These are phyloP conservation scores for Pristionchus maxplancki DNA, from an alignment of 2,888 invertebrate species.

Conservation along the genomic window DNA sequence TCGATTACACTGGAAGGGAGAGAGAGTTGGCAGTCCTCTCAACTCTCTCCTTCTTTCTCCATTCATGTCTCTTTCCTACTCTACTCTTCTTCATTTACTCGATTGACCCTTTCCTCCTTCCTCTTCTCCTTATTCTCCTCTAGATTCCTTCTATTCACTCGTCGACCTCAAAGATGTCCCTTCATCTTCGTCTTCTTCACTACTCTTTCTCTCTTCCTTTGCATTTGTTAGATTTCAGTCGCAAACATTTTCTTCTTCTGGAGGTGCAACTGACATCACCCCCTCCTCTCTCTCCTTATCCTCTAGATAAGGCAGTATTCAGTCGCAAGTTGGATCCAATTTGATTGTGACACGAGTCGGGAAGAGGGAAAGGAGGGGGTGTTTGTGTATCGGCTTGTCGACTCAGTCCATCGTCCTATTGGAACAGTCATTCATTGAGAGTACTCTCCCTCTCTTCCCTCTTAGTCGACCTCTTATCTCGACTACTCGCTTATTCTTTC, in stretches of 20 bases:
- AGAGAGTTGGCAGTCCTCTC: constrained; percentile 8
- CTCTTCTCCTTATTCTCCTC: background rate
- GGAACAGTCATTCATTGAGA: constrained; percentile 24
- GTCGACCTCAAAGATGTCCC: background rate
- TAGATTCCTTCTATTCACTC: constrained; percentile 2
- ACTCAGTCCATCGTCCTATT: background rate
- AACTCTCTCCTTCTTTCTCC: background rate
- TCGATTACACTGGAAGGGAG: constrained; percentile 25
- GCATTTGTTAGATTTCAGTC: constrained; percentile 8
- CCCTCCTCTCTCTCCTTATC: background rate
- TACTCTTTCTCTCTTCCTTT: background rate
- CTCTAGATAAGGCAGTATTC: background rate
- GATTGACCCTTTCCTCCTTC: background rate
- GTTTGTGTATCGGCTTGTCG: constrained; percentile 13
- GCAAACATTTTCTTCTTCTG: background rate
- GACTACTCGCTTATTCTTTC: constrained; percentile 26
- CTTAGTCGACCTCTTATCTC: background rate
- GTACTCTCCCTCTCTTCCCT: constrained; percentile 17
- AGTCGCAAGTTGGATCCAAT: background rate
- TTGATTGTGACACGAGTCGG: background rate
- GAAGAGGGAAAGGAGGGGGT: background rate
- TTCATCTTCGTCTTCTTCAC: background rate
- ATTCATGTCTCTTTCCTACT: constrained; percentile 8
- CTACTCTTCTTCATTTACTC: constrained; percentile 9
- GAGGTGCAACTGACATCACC: background rate